Percentiles rank a stretch among this genome's conserved stretches.
Evolutionary conservation across 2,113 vertebrate species (phyloP).

Genomic region (Pogona vitticeps): DNA sequence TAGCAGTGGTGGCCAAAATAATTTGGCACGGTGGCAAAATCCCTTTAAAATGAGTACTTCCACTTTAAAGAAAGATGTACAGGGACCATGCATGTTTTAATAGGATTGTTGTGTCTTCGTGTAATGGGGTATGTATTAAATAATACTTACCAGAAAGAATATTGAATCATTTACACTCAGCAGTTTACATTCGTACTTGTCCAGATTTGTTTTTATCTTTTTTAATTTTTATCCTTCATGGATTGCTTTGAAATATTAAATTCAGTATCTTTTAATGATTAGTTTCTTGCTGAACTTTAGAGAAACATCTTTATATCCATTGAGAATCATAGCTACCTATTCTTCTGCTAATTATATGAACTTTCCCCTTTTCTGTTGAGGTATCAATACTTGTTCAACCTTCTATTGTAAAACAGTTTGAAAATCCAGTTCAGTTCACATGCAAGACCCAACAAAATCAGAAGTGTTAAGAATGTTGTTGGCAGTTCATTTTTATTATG

Average conservation of each 20-base stretch:
- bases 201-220: not conserved
- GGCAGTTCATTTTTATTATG: slow-evolving; percentile 93
- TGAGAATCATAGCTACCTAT: slow-evolving; percentile 70
- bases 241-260: not conserved
- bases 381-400: slow-evolving; percentile 81
- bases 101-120: no score
- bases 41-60: no score
- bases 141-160: not conserved
- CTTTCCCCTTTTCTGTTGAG: slow-evolving; percentile 78
- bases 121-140: not conserved
- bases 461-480: slow-evolving; percentile 95
- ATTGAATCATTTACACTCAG: not conserved
- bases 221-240: not conserved
- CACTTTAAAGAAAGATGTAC: no score
- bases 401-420: slow-evolving; percentile 82
- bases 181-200: not conserved
- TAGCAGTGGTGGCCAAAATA: no score
- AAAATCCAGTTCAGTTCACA: slow-evolving; percentile 82
- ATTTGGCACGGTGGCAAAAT: no score
- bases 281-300: not conserved
- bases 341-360: slow-evolving; percentile 80
- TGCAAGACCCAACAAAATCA: slow-evolving; percentile 85
- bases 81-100: no score
- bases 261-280: not conserved
- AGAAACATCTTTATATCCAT: slow-evolving; percentile 60